phyloP scores from a whole-genome alignment of 2,888 invertebrate genomes.

The Drosophila parthenogenetica region DNA sequence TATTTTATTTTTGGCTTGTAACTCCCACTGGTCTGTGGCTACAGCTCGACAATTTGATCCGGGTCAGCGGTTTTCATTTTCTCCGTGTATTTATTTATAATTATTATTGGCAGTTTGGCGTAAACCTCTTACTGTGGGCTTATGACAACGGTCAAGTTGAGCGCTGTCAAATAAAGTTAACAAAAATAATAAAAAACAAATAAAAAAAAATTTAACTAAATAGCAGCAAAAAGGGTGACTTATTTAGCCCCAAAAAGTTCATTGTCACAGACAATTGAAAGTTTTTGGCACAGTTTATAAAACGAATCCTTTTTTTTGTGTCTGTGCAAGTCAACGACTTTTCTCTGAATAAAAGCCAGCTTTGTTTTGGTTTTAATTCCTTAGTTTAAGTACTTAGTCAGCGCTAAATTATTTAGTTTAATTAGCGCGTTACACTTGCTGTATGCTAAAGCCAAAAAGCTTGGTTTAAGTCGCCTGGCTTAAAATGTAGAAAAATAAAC shows the following conservation, averaged over 20 bases:
- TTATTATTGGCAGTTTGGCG: constrained; percentile 73
- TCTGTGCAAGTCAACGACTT: constrained; percentile 43
- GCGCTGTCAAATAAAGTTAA: constrained; percentile 53
- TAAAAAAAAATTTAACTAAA: background rate
- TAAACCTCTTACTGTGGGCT: constrained; percentile 41
- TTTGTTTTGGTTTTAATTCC: constrained; percentile 20
- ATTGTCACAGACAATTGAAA: constrained; percentile 19
- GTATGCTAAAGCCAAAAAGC: constrained; percentile 42
- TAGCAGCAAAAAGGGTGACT: constrained; percentile 7
- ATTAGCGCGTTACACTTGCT: constrained; percentile 35
- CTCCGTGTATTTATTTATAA: constrained; percentile 52
- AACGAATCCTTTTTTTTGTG: constrained; percentile 1
- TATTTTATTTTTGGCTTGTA: constrained; percentile 18
- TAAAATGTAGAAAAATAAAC: constrained; percentile 20
- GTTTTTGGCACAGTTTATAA: constrained; percentile 34
- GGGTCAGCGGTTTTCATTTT: constrained; percentile 42
- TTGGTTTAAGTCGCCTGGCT: constrained; percentile 1
- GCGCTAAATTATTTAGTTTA: constrained; percentile 30
- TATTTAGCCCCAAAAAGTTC: background rate
- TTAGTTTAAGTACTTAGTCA: constrained; percentile 21
- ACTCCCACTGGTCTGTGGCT: constrained; percentile 20
- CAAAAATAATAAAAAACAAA: constrained; percentile 27
- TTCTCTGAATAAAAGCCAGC: constrained; percentile 20
- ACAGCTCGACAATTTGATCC: constrained; percentile 48
- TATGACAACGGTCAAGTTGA: constrained; percentile 68